These are phyloP conservation scores for Calameuta idolon DNA, from an alignment of 2,888 invertebrate species.

Conservation along the genomic window DNA sequence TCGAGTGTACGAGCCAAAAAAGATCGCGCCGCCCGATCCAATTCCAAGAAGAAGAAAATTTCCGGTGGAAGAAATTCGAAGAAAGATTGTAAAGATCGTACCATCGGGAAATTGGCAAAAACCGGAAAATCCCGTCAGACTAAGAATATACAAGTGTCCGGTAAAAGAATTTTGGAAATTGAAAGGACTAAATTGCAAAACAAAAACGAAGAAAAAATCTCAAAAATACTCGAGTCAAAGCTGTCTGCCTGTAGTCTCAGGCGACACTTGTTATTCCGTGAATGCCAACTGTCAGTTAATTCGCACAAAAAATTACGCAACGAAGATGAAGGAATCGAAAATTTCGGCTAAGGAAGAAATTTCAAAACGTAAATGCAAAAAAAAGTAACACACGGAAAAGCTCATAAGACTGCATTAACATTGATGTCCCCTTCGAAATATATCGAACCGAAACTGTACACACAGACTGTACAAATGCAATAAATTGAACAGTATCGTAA, in stretches of 20 bases:
- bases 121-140: conserved; percentile 38
- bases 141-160: conserved; percentile 36
- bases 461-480: not conserved
- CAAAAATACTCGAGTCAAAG: not conserved
- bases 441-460: not conserved
- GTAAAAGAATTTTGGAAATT: conserved; percentile 4
- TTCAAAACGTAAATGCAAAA: not conserved
- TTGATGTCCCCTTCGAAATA: not conserved
- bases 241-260: not conserved
- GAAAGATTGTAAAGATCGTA: conserved; percentile 1
- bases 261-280: not conserved
- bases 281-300: conserved; percentile 1
- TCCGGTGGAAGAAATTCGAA: not conserved
- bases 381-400: not conserved
- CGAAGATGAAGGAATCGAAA: conserved; percentile 33
- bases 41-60: conserved; percentile 4
- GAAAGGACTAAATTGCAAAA: not conserved
- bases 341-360: conserved; percentile 6
- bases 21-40: conserved; percentile 22
- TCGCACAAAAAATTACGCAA: conserved; percentile 26
- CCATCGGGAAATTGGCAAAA: conserved; percentile 35
- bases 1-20: conserved; percentile 3
- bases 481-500: not conserved
- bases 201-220: not conserved
- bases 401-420: not conserved